phyloP scores from a whole-genome alignment of 2,888 invertebrate genomes.

The Tillus elongatus region DNA sequence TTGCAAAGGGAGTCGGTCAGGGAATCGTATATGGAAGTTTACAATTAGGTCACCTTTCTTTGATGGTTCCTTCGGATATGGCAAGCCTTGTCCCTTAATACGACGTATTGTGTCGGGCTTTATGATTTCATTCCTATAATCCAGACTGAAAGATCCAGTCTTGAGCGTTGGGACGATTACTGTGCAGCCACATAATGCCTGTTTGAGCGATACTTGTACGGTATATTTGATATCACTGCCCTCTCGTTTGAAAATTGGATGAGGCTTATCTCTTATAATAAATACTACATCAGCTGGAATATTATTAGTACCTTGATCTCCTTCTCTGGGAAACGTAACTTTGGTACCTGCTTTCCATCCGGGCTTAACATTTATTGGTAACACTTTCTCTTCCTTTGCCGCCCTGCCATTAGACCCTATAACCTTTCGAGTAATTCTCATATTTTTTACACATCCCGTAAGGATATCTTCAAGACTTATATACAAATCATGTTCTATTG shows the following conservation, averaged over 20 bases:
- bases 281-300: conserved; percentile 93
- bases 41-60: conserved; percentile 83
- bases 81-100: conserved; percentile 79
- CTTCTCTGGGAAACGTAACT: conserved; percentile 92
- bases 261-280: conserved; percentile 86
- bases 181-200: conserved; percentile 80
- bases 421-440: conserved; percentile 90
- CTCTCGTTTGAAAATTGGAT: conserved; percentile 76
- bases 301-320: conserved; percentile 81
- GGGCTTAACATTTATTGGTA: conserved; percentile 85
- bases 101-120: conserved; percentile 78
- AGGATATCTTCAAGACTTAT: conserved; percentile 85
- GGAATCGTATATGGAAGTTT: conserved; percentile 87
- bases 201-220: conserved; percentile 70
- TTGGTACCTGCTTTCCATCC: conserved; percentile 97
- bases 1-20: conserved; percentile 44
- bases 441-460: conserved; percentile 83
- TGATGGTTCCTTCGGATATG: conserved; percentile 83
- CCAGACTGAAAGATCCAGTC: conserved; percentile 65
- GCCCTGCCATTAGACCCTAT: conserved; percentile 67
- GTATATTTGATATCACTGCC: conserved; percentile 83
- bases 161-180: conserved; percentile 78
- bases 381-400: conserved; percentile 81
- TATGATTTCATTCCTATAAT: conserved; percentile 66
- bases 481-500: conserved; percentile 82